A percentile compares a stretch with the other conserved stretches of the same genome.
These are phyloP conservation scores for Setophaga kirtlandii DNA, from an alignment of 2,113 vertebrate genomes.

Conservation along the genomic window DNA sequence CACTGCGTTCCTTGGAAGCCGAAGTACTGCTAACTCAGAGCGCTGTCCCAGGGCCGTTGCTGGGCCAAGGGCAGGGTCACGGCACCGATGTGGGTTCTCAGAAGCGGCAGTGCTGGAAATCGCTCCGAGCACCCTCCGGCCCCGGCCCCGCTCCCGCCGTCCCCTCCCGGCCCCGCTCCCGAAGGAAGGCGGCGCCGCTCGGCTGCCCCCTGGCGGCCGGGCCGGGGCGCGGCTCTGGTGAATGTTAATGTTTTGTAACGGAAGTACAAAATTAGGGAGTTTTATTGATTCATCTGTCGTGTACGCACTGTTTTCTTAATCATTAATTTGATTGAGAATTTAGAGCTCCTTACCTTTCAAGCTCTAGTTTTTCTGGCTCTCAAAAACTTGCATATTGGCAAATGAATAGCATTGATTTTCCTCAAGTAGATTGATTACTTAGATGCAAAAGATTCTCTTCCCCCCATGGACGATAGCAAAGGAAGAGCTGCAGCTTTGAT, in stretches of 20 bases:
- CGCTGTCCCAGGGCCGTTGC: not conserved
- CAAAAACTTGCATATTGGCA: not conserved
- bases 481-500: constrained; percentile 27
- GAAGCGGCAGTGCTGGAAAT: too few species aligned
- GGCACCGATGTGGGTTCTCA: rapidly evolving
- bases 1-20: not conserved
- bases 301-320: not conserved
- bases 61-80: not conserved
- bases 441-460: not conserved
- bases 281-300: not conserved
- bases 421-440: not conserved
- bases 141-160: not conserved
- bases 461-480: not conserved
- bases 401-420: constrained; percentile 1
- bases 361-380: not conserved
- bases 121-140: too few species aligned
- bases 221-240: not conserved
- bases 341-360: not conserved
- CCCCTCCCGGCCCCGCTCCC: not conserved
- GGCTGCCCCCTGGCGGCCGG: not conserved
- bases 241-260: not conserved
- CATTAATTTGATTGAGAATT: not conserved
- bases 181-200: not conserved
- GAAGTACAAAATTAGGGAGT: not conserved
- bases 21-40: not conserved